phyloP scores from a whole-genome alignment of 1,140 invertebrate genomes.

The Piezodorus guildinii region DNA sequence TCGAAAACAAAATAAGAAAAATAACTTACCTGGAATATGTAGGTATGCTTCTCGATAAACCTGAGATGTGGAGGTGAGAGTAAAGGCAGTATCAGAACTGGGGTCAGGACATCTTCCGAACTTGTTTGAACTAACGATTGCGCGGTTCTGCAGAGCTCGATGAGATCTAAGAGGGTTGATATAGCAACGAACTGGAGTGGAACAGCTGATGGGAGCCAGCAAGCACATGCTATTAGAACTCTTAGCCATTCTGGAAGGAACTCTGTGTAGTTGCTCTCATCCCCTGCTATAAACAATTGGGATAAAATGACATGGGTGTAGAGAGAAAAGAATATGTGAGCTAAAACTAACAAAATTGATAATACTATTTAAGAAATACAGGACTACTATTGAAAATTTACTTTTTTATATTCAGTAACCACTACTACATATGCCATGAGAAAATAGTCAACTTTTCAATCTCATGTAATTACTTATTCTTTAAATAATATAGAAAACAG shows the following conservation, averaged over 20 bases:
- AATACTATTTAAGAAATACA: too few species aligned
- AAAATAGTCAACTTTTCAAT: too few species aligned
- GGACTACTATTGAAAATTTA: too few species aligned
- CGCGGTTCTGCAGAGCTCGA: constrained; percentile 38
- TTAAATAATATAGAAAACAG: too few species aligned
- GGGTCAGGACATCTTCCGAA: constrained; percentile 40
- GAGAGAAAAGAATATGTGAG: too few species aligned
- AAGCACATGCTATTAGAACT: constrained; percentile 54
- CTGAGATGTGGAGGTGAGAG: constrained; percentile 49
- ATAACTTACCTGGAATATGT: constrained; percentile 47
- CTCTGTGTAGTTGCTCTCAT: constrained; percentile 19
- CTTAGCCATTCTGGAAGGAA: constrained; percentile 62
- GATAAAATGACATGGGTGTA: too few species aligned
- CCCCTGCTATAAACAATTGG: background rate
- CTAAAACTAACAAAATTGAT: too few species aligned
- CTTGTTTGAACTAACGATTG: constrained; percentile 25
- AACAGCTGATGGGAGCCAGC: constrained; percentile 44
- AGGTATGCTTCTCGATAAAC: constrained; percentile 49
- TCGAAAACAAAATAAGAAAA: background rate
- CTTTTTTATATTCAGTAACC: too few species aligned
- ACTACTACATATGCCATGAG: too few species aligned
- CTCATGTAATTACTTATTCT: too few species aligned
- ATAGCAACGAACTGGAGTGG: constrained; percentile 54
- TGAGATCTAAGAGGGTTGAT: constrained; percentile 60
- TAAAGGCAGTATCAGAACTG: constrained; percentile 54